Evolutionary conservation across 2,888 invertebrate genomes (phyloP).

Genomic region (Pseudoips prasinana): DNA sequence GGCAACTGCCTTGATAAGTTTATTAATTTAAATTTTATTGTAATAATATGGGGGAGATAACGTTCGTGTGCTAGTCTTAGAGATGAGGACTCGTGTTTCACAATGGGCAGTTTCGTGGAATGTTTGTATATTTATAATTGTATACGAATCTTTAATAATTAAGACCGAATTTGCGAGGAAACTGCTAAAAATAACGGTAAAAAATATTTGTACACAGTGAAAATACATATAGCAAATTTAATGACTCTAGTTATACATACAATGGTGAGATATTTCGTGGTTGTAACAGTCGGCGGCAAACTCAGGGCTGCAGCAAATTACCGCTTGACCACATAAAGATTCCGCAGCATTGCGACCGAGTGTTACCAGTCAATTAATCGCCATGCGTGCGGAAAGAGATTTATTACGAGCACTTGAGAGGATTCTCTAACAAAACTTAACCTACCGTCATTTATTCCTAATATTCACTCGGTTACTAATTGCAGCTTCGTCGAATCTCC

Average conservation of each 20-base stretch:
- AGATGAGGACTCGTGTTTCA: slow-evolving; percentile 35
- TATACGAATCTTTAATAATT: background rate
- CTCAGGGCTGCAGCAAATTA: slow-evolving; percentile 50
- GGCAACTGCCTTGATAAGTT: slow-evolving; percentile 36
- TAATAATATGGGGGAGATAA: slow-evolving; percentile 37
- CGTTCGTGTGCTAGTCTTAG: slow-evolving; percentile 28
- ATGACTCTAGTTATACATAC: slow-evolving; percentile 1
- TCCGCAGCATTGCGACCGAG: slow-evolving; percentile 36
- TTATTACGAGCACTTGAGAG: slow-evolving; percentile 63
- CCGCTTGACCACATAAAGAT: slow-evolving; percentile 53
- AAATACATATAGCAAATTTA: background rate
- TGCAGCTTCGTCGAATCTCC: slow-evolving; percentile 15
- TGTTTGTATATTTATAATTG: slow-evolving; percentile 7
- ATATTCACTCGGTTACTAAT: slow-evolving; percentile 29
- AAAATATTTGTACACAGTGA: slow-evolving; percentile 3
- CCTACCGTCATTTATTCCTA: slow-evolving; percentile 20
- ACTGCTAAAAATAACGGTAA: slow-evolving; percentile 2
- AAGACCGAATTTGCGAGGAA: slow-evolving; percentile 1
- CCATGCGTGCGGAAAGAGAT: slow-evolving; percentile 72
- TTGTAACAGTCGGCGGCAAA: slow-evolving; percentile 34
- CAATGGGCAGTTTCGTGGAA: slow-evolving; percentile 33
- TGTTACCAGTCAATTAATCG: slow-evolving; percentile 59
- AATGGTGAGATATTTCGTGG: slow-evolving; percentile 5
- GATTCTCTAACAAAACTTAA: slow-evolving; percentile 43
- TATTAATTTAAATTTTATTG: slow-evolving; percentile 44